Evolutionary conservation across 2,113 vertebrate species (phyloP).

Genomic region (Dascyllus trimaculatus): DNA sequence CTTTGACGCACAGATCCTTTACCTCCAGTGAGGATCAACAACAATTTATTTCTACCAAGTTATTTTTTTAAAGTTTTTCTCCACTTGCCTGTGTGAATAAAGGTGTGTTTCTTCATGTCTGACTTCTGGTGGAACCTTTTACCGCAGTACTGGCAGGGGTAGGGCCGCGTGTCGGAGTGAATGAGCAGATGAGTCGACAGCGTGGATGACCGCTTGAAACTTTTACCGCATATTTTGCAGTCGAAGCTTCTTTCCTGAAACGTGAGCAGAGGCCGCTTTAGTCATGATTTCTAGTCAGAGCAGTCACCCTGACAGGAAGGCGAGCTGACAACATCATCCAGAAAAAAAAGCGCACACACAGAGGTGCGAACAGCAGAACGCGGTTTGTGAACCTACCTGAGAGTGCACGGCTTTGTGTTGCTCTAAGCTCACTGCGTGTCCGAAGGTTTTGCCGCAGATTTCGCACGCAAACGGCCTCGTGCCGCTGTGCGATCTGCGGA

Average conservation of each 20-base stretch:
- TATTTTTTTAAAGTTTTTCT: neutral
- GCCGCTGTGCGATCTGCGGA: conserved; percentile 97
- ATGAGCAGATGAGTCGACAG: conserved; percentile 97
- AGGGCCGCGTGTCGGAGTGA: conserved; percentile 97
- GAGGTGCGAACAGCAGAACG: neutral
- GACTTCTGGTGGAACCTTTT: conserved; percentile 99
- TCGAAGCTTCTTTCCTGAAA: conserved; percentile 97
- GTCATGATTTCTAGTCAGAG: neutral
- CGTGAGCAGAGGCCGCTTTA: neutral
- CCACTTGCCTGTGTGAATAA: conserved; percentile 94
- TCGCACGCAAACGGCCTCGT: conserved; percentile 96
- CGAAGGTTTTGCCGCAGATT: conserved; percentile 98
- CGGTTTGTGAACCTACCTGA: conserved; percentile 85
- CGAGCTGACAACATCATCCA: neutral
- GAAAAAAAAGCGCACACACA: neutral
- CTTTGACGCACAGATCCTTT: neutral
- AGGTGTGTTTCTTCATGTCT: conserved; percentile 99
- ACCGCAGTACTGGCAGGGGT: conserved; percentile 98
- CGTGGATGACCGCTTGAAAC: conserved; percentile 97
- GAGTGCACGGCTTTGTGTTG: conserved; percentile 98
- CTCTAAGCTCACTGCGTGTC: conserved; percentile 97
- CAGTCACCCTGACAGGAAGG: neutral
- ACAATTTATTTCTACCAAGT: neutral
- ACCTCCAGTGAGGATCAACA: no score
- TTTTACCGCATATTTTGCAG: conserved; percentile 99